These are phyloP conservation scores for Aleiodes testaceus DNA, from an alignment of 2,888 invertebrate species.

Conservation along the genomic window DNA sequence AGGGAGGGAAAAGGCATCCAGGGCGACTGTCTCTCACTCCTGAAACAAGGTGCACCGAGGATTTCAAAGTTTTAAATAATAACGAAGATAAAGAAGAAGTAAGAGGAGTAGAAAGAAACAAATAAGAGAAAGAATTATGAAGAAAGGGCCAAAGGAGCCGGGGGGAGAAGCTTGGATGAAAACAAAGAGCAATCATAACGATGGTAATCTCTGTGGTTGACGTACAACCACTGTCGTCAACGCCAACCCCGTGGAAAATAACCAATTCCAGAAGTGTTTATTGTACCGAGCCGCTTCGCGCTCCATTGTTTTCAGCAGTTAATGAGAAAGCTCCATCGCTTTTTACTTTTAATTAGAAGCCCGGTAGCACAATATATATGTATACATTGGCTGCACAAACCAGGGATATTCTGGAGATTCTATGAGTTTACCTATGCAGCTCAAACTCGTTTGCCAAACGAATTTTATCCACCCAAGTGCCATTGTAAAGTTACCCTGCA, in stretches of 20 bases:
- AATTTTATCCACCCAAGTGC: not conserved
- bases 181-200: constrained; percentile 69
- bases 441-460: too few species aligned
- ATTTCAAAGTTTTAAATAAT: constrained; percentile 34
- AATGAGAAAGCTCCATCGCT: constrained; percentile 57
- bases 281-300: constrained; percentile 56
- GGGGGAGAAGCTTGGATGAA: constrained; percentile 27
- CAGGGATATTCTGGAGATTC: not conserved
- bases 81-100: constrained; percentile 26
- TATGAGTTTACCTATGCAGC: not conserved
- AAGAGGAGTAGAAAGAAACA: constrained; percentile 34
- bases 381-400: not conserved
- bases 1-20: not conserved
- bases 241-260: constrained; percentile 62
- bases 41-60: too few species aligned
- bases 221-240: constrained; percentile 64
- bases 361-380: constrained; percentile 1
- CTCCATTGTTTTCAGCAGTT: constrained; percentile 59
- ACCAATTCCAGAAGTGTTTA: constrained; percentile 68
- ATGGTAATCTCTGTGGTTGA: constrained; percentile 69
- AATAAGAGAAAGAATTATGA: constrained; percentile 41
- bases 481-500: not conserved
- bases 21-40: not conserved
- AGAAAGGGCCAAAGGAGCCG: constrained; percentile 31
- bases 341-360: constrained; percentile 50